phyloP scores from a whole-genome alignment of 2,888 invertebrate genomes.

The Meiosimyza platycephala region DNA sequence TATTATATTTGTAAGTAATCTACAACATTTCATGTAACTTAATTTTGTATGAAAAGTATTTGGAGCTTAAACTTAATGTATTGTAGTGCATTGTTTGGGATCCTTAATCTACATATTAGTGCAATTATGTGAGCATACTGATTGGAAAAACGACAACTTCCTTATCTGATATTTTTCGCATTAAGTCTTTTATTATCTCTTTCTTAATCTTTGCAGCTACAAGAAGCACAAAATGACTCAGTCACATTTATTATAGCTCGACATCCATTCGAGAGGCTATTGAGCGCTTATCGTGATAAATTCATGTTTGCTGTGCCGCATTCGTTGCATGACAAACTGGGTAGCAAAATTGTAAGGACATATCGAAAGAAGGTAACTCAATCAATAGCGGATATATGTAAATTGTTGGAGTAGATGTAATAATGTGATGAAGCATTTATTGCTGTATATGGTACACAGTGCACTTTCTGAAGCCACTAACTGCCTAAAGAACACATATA shows the following conservation, averaged over 20 bases:
- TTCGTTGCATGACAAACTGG: constrained; percentile 84
- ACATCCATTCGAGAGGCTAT: constrained; percentile 82
- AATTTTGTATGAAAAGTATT: no score
- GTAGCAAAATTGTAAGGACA: constrained; percentile 80
- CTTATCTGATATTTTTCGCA: constrained; percentile 20
- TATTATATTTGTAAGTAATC: no score
- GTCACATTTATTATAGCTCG: constrained; percentile 84
- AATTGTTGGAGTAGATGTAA: neutral
- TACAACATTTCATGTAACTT: no score
- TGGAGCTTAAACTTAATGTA: no score
- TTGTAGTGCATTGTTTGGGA: no score
- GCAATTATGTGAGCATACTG: no score
- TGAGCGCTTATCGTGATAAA: constrained; percentile 87
- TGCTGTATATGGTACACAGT: no score
- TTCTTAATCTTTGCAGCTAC: constrained; percentile 67
- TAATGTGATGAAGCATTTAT: no score
- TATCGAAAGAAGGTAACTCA: constrained; percentile 71
- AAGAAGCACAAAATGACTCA: constrained; percentile 79
- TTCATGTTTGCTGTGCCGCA: constrained; percentile 85
- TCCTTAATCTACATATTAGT: no score
- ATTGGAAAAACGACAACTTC: no score
- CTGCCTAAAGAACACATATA: no score
- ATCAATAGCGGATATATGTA: constrained; percentile 37
- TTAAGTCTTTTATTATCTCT: constrained; percentile 7
- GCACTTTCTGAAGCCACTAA: no score